Evolutionary conservation across 2,888 invertebrate species (phyloP), one percentile per base, ranked within the genome.

Genomic region (Odontocerum albicorne): DNA sequence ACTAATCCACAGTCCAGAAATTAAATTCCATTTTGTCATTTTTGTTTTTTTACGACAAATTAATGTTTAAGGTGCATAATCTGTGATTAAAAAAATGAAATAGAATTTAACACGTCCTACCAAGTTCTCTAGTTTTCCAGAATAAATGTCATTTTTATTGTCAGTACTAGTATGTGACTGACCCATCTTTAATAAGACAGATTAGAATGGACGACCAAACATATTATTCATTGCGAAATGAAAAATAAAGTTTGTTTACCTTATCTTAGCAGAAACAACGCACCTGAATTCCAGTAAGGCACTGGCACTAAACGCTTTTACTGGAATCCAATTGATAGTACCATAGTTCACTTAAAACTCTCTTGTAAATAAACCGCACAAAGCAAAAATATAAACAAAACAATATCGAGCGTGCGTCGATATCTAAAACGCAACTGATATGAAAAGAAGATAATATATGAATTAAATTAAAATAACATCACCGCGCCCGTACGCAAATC

Each of bases 181-280:
- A n/a, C n/a, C n/a, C n/a, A n/a, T n/a, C n/a, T n/a, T n/a, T n/a
- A n/a, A n/a, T n/a, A n/a, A n/a, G n/a, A n/a, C n/a, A n/a, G n/a
- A n/a, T n/a, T n/a, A n/a, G n/a, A n/a, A n/a, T n/a, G n/a, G n/a
- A n/a, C n/a, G n/a, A n/a, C n/a, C n/a, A n/a, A n/a, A n/a, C n/a
- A n/a, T n/a, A 32, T 32, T 44, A 12, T 20, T 21, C 13, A 46
- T n/a, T 35, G 19, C 7, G 19, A 35, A 7, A n/a, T 35, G 46
- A 21, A 52, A 44, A 44, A 44, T 38, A 52, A 45, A 52, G 13
- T 38, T 19, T 52, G 52, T 52, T 52, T 52, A 52, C 45, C 49
- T 49, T 52, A 52, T 44, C 21, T 44, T 31, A 44, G 22, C 31
- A n/a, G 15, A 15, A 44, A 35, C 12, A 49, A 52, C 40, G 22